Evolutionary conservation across 2,888 invertebrate species (phyloP).

Genomic region (Hoplodrina ambigua): DNA sequence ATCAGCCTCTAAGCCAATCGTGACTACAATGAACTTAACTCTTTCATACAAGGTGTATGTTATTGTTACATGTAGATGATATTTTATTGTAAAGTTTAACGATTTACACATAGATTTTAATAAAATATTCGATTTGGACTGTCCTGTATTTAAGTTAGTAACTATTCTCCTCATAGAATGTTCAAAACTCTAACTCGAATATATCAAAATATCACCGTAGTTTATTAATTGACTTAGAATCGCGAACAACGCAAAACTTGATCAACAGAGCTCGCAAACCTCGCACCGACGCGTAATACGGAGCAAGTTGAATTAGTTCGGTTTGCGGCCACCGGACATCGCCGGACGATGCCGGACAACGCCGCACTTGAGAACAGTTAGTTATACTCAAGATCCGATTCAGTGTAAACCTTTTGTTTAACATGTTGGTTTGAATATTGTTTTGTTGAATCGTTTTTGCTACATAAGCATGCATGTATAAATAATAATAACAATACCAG

Average conservation of each 20-base stretch:
- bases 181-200: conserved; percentile 34
- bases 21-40: no score
- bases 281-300: conserved; percentile 39
- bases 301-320: conserved; percentile 49
- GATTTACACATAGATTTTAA: no score
- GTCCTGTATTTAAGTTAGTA: no score
- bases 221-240: conserved; percentile 50
- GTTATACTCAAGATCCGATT: conserved; percentile 26
- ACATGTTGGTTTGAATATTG: background rate
- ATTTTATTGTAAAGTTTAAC: no score
- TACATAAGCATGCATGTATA: no score
- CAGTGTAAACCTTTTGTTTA: background rate
- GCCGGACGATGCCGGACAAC: conserved; percentile 19
- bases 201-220: conserved; percentile 44
- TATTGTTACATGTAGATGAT: no score
- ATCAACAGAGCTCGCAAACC: conserved; percentile 39
- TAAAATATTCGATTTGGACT: no score
- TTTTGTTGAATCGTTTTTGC: background rate
- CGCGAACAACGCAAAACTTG: conserved; percentile 44
- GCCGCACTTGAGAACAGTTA: conserved; percentile 22
- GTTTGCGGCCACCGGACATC: conserved; percentile 36
- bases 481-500: no score
- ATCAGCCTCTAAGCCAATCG: no score
- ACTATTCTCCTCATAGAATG: background rate
- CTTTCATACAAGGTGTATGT: no score